These are phyloP conservation scores for Furcula furcula DNA, from an alignment of 2,888 invertebrate genomes.

Conservation along the genomic window DNA sequence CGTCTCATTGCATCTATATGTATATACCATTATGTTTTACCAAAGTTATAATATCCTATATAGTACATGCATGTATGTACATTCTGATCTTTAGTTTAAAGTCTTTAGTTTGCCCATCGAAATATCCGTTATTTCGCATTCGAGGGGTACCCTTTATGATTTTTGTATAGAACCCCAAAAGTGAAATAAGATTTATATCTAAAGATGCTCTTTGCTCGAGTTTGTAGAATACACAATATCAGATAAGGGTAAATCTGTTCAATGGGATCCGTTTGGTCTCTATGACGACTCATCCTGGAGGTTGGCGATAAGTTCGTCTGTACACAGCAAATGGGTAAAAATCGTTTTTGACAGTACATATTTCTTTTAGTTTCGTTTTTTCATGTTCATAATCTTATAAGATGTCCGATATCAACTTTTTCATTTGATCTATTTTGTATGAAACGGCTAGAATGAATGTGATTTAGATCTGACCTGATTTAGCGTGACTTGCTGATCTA, in stretches of 20 bases:
- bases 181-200: slow-evolving; percentile 57
- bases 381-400: slow-evolving; percentile 7
- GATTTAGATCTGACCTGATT: too few species aligned
- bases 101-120: too few species aligned
- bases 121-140: slow-evolving; percentile 7
- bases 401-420: neutral
- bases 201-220: slow-evolving; percentile 48
- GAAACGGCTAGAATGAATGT: too few species aligned
- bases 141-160: slow-evolving; percentile 25
- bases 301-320: slow-evolving; percentile 4
- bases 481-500: too few species aligned
- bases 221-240: slow-evolving; percentile 66
- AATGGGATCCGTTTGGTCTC: slow-evolving; percentile 64
- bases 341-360: slow-evolving; percentile 25
- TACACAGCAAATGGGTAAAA: slow-evolving; percentile 22
- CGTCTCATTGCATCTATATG: neutral
- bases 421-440: neutral
- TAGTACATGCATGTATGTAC: too few species aligned
- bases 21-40: too few species aligned
- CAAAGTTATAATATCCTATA: too few species aligned
- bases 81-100: too few species aligned
- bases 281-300: slow-evolving; percentile 59
- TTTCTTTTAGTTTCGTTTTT: slow-evolving; percentile 9
- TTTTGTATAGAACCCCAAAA: slow-evolving; percentile 29
- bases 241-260: slow-evolving; percentile 68